Evolutionary conservation across 2,113 vertebrate species (phyloP).

Genomic region (Felis chaus): DNA sequence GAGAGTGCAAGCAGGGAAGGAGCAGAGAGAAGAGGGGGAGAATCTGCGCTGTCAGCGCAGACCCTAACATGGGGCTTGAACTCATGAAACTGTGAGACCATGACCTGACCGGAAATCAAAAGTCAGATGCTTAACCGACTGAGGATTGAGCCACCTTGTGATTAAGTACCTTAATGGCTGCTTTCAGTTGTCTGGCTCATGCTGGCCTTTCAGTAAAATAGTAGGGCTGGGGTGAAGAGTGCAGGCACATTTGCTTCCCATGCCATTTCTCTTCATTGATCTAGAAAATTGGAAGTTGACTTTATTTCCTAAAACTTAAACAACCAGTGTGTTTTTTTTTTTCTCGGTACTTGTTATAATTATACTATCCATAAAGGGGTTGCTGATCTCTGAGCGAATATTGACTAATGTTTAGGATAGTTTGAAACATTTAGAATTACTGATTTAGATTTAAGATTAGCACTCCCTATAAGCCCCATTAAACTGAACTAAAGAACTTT

Average conservation of each 20-base stretch:
- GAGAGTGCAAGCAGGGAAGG: no score
- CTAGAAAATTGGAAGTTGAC: constrained; percentile 21
- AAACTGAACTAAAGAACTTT: background rate
- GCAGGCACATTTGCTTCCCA: background rate
- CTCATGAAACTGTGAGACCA: no score
- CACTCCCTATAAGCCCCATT: background rate
- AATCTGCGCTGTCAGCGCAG: no score
- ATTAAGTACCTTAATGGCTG: background rate
- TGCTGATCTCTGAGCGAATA: background rate
- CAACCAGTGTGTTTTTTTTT: background rate
- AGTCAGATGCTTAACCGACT: no score
- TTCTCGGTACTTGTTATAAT: background rate
- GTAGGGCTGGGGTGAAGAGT: no score
- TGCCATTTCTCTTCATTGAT: background rate
- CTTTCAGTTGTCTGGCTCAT: background rate
- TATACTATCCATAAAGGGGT: background rate
- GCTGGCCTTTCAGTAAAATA: background rate
- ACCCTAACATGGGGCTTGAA: no score
- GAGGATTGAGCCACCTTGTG: background rate
- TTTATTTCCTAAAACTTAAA: background rate
- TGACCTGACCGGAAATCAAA: no score
- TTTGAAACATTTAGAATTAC: background rate
- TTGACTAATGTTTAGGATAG: background rate
- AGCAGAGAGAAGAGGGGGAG: no score
- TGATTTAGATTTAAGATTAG: background rate